phyloP scores from a whole-genome alignment of 2,888 invertebrate species.

The Caenorhabditis japonica region DNA sequence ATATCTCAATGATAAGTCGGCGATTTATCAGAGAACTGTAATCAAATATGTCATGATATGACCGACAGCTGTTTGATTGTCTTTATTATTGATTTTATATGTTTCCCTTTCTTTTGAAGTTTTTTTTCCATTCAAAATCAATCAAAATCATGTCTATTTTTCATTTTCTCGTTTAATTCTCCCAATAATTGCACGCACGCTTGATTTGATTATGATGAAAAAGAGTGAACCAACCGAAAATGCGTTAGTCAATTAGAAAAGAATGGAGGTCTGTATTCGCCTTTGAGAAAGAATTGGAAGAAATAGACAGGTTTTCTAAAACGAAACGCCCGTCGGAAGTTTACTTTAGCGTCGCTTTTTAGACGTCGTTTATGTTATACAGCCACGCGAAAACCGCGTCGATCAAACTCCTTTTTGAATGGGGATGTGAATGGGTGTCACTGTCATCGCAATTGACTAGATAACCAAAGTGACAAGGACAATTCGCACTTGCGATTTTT shows the following conservation, averaged over 20 bases:
- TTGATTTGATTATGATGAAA: conserved; percentile 30
- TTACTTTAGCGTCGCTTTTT: conserved; percentile 41
- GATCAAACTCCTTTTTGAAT: conserved; percentile 12
- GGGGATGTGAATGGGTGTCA: conserved; percentile 23
- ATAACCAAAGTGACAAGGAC: no score
- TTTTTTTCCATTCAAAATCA: no score
- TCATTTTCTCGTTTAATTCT: no score
- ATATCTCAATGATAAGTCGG: neutral
- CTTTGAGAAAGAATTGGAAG: neutral
- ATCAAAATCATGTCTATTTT: no score
- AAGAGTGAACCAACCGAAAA: conserved; percentile 12
- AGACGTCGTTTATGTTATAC: conserved; percentile 34
- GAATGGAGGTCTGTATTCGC: conserved; percentile 17
- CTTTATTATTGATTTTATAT: no score
- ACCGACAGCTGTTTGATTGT: no score
- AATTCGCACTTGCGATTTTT: no score
- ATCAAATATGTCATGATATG: no score
- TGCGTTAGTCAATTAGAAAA: conserved; percentile 24
- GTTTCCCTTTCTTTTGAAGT: no score
- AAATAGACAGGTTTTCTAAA: conserved; percentile 41
- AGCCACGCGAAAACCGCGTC: conserved; percentile 16
- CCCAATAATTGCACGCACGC: neutral
- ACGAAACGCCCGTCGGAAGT: conserved; percentile 36
- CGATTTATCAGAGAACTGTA: conserved; percentile 21
- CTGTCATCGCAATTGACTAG: neutral